These are phyloP conservation scores for Mus minutoides DNA, from an alignment of 2,797 vertebrate species.

Conservation along the genomic window DNA sequence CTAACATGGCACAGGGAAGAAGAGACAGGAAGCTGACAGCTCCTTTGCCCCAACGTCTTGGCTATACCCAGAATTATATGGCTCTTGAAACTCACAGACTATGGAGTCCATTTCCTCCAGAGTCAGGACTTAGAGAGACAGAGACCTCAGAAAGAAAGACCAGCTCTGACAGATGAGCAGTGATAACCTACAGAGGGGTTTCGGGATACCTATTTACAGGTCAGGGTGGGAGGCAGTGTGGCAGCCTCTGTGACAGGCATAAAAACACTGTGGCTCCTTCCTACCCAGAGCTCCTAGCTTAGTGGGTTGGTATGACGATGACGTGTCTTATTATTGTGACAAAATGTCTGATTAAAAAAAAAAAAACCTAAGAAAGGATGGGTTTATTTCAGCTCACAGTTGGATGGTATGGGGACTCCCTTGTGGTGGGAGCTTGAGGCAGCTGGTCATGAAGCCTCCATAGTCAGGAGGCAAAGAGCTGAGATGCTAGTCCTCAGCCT, in stretches of 20 bases:
- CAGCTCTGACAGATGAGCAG: background rate
- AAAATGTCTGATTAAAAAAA: background rate
- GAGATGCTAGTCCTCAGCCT: background rate
- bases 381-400: background rate
- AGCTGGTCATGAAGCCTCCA: background rate
- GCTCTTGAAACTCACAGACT: background rate
- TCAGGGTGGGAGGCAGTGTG: background rate
- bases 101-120: background rate
- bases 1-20: background rate
- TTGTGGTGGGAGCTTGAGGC: background rate
- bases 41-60: background rate
- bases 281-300: background rate
- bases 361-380: too few relatives aligned
- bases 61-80: background rate
- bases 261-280: background rate
- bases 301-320: background rate
- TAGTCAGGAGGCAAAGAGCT: background rate
- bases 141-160: background rate
- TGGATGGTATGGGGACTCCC: background rate
- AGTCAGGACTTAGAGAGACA: background rate
- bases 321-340: background rate
- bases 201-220: background rate
- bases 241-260: background rate
- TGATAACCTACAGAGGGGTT: background rate
- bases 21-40: background rate